Conservation (phyloP, 1,140 invertebrate species). For the Heliconius nattereri region DNA sequence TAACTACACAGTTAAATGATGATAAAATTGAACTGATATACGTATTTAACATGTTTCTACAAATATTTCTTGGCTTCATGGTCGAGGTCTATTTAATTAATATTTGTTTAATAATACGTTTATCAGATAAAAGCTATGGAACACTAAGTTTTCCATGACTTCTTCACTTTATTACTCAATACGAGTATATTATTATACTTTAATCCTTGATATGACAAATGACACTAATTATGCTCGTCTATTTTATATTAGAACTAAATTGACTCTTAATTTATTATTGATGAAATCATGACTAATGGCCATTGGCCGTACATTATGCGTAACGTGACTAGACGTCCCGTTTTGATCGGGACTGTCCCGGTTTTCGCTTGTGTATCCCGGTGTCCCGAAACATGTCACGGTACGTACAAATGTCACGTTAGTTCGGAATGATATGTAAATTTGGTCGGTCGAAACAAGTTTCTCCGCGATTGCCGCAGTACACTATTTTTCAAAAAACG, state of each 20-base stretch:
- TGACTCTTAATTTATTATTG: not conserved
- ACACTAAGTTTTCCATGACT: slow-evolving; percentile 12
- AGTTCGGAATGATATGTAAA: too few relatives aligned
- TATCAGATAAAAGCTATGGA: slow-evolving; percentile 16
- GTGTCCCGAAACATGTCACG: too few relatives aligned
- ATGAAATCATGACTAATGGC: not conserved
- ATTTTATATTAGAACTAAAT: not conserved
- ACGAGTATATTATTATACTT: not conserved
- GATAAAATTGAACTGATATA: not conserved
- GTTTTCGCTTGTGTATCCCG: too few relatives aligned
- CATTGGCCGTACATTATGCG: too few relatives aligned
- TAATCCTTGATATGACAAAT: not conserved
- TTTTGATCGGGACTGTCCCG: too few relatives aligned
- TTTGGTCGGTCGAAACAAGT: too few relatives aligned
- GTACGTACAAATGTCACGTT: too few relatives aligned
- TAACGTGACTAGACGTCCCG: too few relatives aligned
- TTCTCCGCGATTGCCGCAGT: too few relatives aligned
- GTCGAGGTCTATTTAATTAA: slow-evolving; percentile 33
- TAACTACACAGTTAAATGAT: not conserved
- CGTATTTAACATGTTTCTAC: not conserved
- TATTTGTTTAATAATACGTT: slow-evolving; percentile 4
- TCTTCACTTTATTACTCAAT: not conserved
- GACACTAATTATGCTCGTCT: not conserved
- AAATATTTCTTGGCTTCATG: slow-evolving; percentile 5
- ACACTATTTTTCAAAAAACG: too few relatives aligned